Evolutionary conservation across 1,140 invertebrate genomes (phyloP), one percentile per base, ranked within the genome.

Genomic region (Cyclargus thomasi): DNA sequence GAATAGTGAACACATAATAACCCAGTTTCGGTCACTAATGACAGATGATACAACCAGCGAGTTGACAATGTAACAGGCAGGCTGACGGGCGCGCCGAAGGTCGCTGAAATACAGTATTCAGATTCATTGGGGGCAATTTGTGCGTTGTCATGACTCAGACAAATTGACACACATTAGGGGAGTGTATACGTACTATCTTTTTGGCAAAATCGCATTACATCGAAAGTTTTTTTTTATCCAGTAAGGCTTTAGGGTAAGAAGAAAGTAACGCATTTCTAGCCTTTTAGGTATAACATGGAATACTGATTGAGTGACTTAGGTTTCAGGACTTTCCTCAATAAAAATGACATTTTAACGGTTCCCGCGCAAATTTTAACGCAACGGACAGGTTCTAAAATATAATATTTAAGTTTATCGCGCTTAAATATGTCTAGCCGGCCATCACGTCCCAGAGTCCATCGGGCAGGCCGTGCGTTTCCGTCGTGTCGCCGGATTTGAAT

Each of bases 401-500:
- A 29, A 29, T 29, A 29, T 29, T 29, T 29, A 29, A 29, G 5
- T 8, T 47, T 47, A 47, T 47, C 39, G 39, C 14, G 5, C 29
- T 29, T 8, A 29, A 29, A 29, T 29, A 29, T 29, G 29, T 29
- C 29, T 29, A 29, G 29, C 29, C 29, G 14, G 39, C 20, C 55
- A 59, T 21, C 55, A 21, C 17, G 55, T 59, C 55, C 20, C 8
- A 18, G 7, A 18, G 18, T n/a, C 10, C 55, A 17, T 18, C 17
- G 53, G 53, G 3, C 29, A 29, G 29, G 39, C 39, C 39, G 39
- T 16, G 55, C 55, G 55, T 21, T 59, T 59, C 55, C 55, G 55
- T 59, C 55, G 20, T 11, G 18, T 11, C 18, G 18, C 18, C 55
- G 18, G 18, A 20, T 59, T 59, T 59, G 55, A 59, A 59, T 59